phyloP scores from a whole-genome alignment of 2,888 invertebrate genomes.

The Bugula neritina region DNA sequence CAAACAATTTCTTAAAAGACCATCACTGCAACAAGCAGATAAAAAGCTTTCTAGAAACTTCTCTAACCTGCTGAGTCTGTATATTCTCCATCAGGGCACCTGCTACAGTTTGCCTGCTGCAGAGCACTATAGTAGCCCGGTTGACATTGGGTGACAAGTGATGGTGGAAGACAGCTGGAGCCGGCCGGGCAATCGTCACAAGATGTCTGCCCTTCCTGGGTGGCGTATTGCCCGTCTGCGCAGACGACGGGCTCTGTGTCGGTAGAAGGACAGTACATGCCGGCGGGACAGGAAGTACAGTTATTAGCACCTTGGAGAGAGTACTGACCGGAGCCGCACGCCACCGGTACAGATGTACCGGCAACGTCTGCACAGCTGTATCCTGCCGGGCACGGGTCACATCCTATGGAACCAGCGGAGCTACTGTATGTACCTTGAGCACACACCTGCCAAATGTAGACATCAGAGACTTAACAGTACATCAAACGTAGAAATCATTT shows the following conservation, averaged over 20 bases:
- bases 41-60: too few relatives aligned
- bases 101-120: slow-evolving; percentile 36
- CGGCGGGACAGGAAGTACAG: slow-evolving; percentile 43
- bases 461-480: too few relatives aligned
- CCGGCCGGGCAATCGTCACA: slow-evolving; percentile 42
- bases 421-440: slow-evolving; percentile 36
- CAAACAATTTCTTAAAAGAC: too few relatives aligned
- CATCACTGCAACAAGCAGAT: too few relatives aligned
- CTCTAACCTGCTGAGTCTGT: too few relatives aligned
- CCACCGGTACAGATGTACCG: slow-evolving; percentile 32
- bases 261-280: slow-evolving; percentile 36
- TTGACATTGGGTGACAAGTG: slow-evolving; percentile 34
- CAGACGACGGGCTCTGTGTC: slow-evolving; percentile 33
- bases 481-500: too few relatives aligned
- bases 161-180: slow-evolving; percentile 35
- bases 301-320: neutral
- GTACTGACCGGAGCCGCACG: slow-evolving; percentile 34
- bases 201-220: slow-evolving; percentile 35
- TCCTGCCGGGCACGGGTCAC: slow-evolving; percentile 39
- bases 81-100: slow-evolving; percentile 39
- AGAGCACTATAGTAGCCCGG: slow-evolving; percentile 37
- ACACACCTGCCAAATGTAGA: slow-evolving; percentile 36
- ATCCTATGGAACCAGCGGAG: slow-evolving; percentile 36
- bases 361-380: slow-evolving; percentile 35
- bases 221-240: slow-evolving; percentile 36